Evolutionary conservation across 2,888 invertebrate genomes (phyloP), one percentile per base, ranked within the genome.

Genomic region (Yponomeuta sedellus): DNA sequence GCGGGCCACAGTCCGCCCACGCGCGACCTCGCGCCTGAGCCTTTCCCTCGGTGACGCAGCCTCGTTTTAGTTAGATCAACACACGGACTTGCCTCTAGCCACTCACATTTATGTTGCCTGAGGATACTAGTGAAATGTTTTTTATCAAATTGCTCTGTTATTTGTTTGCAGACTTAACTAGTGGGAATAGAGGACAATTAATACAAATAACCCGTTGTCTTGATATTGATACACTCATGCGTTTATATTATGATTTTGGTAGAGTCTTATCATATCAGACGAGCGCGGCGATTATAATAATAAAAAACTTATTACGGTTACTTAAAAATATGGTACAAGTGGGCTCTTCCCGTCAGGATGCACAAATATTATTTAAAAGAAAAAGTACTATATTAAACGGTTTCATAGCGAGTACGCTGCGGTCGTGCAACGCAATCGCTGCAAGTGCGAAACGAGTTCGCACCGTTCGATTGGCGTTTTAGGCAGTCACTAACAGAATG

Each of bases 41-140:
- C 80, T 81, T 81, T 81, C 79, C 78, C 79, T 78, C 71, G 66
- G 67, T 66, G 65, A 68, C 65, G 65, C 65, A 65, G 65, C 65
- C 65, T 65, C 39, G 57, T 28, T 57, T 39, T 10, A 16, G 44
- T 52, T 52, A 19, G 44, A 64, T 64, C n/a, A 62, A 62, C 59
- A 59, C 59, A 59, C 59, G 59, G 25, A 59, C 59, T 22, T 59
- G 25, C 22, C 22, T 59, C 59, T 10, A 59, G 59, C 59, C 11
- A 11, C 12, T 59, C 22, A 22, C 59, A 22, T 20, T 52, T 52
- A 5, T 52, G 16, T 52, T 52, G 44, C 16, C 44, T 52, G 44
- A 52, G 44, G 44, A 52, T 52, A 52, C 44, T 52, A 16, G 44
- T 52, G 44, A 52, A 52, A 52, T 16, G 44, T 16, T 1, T 52